Percentiles rank a stretch among this genome's conserved stretches.
Evolutionary conservation across 2,888 invertebrate genomes (phyloP).

Genomic region (Nezara viridula): DNA sequence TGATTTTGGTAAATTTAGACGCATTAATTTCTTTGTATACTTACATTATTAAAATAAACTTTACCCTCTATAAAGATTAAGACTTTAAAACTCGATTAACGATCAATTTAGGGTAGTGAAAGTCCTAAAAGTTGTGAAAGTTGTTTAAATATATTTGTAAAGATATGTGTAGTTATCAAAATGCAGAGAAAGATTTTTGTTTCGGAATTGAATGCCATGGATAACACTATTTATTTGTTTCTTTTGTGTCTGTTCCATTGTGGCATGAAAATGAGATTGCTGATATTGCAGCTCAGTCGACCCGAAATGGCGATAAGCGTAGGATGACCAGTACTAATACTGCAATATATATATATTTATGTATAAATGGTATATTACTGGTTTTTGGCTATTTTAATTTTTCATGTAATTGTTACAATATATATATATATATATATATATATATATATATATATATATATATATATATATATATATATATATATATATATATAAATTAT

Average conservation of each 20-base stretch:
- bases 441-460: too few relatives aligned
- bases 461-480: too few relatives aligned
- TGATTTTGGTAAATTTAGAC: background rate
- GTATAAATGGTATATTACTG: too few relatives aligned
- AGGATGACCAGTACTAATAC: background rate
- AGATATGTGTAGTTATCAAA: background rate
- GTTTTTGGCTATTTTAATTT: too few relatives aligned
- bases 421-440: too few relatives aligned
- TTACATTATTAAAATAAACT: too few relatives aligned
- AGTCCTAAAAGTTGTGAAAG: background rate
- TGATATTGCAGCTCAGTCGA: background rate
- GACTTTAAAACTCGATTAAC: too few relatives aligned
- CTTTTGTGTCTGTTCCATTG: background rate
- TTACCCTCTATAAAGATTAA: too few relatives aligned
- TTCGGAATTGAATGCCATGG: background rate
- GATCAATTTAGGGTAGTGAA: too few relatives aligned
- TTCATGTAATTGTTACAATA: too few relatives aligned
- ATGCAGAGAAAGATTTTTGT: background rate
- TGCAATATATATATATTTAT: background rate
- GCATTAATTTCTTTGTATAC: too few relatives aligned
- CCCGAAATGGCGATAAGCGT: background rate
- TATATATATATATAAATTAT: too few relatives aligned
- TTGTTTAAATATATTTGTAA: background rate
- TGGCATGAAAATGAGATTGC: background rate
- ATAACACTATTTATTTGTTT: background rate